Evolutionary conservation across 2,113 vertebrate species (phyloP), one percentile per base, ranked within the genome.

Genomic region (Turnix velox): DNA sequence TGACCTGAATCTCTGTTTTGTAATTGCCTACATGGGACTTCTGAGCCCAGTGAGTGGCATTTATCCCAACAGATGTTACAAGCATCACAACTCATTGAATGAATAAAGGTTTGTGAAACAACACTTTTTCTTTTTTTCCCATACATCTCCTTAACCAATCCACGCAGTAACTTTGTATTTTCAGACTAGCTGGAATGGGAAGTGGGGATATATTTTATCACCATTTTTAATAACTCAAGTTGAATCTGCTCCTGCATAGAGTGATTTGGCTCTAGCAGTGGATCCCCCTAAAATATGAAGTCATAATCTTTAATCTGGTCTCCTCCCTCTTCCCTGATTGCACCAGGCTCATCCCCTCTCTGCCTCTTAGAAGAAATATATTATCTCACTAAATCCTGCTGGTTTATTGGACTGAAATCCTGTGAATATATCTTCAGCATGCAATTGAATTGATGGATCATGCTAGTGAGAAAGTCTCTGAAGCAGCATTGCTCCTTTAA

Each of bases 371-470:
- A 84, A 96, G 39, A 95, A 87, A 78, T 63, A 37, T 12, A 71
- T 65, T 58, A 63, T 86, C 62, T 46, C 55, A 45, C 7, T 37
- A 79, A 80, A 84, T 39, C 18, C 35, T 61, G 39, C n/a, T 71
- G 35, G 52, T 45, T 88, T 93, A 63, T 79, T 89, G 93, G 49
- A 37, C 63, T 68, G 55, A 90, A 82, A 35, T 90, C 58, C 49
- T 71, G 65, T 3, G 22, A 87, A 77, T 65, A 18, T 49, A 81
- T 73, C 46, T 89, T 80, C 82, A 55, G 52, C 10, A 2, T 79
- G 58, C 74, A 85, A 93, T 92, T 92, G 67, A 86, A 92, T 83
- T 81, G 87, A 87, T 20, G 46, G 83, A 87, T 66, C 22, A 83
- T 85, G 94, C 51, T 78, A 31, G 30, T 9, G 82, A 71, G 66